Base-by-base conservation (phyloP, 2,888 invertebrate species). In the Augiades crinisus region DNA sequence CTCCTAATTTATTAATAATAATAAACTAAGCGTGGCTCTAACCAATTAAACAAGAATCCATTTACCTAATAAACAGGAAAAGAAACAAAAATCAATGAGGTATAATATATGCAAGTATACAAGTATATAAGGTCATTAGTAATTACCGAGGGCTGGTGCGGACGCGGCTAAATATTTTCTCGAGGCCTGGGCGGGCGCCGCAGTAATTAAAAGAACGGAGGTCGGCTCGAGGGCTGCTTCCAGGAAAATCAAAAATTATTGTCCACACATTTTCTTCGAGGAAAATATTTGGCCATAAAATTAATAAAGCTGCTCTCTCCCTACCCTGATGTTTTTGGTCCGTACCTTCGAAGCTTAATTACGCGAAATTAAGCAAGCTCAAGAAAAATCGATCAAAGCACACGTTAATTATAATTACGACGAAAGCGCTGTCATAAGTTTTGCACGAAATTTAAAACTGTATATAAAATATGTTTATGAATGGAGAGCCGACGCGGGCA, bases 151-250 rank as follows among this genome's bases (percentile, higher is more conserved):
- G 74, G 75, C 77, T 83, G 84, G 68, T 60, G 67, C 72, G 76
- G 84, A 82, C 83, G 78, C 70, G 70, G 78, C 81, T 78, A 81
- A 86, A 85, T 85, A 85, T 86, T 86, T 82, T 81, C 84, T 75
- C 70, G 71, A 74, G 71, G 64, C 72, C 69, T 70, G 71, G 73
- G 71, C 63, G 72, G 61, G 68, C 65, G 65, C 63, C 71, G 74
- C 64, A 77, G 83, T 84, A 86, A 88, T 87, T 87, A 87, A 83
- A 85, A 83, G 78, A 78, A 75, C 79, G 71, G 72, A 70, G 70
- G 68, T 65, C 68, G 59, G 53, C 62, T 61, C 56, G 63, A 62
- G 74, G 67, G 70, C 68, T 67, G 70, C 65, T 67, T 67, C 62
- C 63, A 73, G 72, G 73, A 74, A 81, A 81, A 83, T 81, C 83